Evolutionary conservation across 2,113 vertebrate genomes (phyloP).

Genomic region (Dolichallabes microphthalmus): DNA sequence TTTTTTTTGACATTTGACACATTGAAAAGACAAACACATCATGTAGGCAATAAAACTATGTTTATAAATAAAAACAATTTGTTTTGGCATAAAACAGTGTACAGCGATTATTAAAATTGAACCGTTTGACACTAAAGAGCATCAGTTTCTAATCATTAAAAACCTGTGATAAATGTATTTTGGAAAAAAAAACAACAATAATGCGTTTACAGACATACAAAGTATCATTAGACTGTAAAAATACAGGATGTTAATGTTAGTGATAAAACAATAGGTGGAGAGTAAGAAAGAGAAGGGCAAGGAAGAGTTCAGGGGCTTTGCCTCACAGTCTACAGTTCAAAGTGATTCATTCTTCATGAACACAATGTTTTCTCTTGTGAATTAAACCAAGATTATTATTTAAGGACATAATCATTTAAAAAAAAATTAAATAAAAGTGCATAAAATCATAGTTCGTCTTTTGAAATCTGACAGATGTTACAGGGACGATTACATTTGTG

Average conservation of each 20-base stretch:
- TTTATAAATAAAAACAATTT: slow-evolving; percentile 81
- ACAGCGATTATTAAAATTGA: slow-evolving; percentile 55
- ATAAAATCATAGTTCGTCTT: background rate
- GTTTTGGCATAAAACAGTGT: slow-evolving; percentile 69
- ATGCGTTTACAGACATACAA: slow-evolving; percentile 48
- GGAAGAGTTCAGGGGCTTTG: background rate
- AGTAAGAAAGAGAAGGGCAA: slow-evolving; percentile 37
- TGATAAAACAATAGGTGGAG: slow-evolving; percentile 36
- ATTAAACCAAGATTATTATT: slow-evolving; percentile 5
- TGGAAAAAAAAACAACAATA: slow-evolving; percentile 21
- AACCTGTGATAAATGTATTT: slow-evolving; percentile 55
- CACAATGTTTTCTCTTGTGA: background rate
- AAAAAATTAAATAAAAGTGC: background rate
- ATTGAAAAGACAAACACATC: slow-evolving; percentile 19
- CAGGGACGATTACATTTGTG: background rate
- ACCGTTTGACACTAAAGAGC: slow-evolving; percentile 53
- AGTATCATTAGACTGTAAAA: slow-evolving; percentile 45
- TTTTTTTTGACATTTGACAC: background rate
- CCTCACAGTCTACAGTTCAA: background rate
- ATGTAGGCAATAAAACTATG: slow-evolving; percentile 76
- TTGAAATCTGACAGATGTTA: background rate
- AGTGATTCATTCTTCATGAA: background rate
- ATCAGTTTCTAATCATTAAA: slow-evolving; percentile 55
- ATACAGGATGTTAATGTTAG: slow-evolving; percentile 54
- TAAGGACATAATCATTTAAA: too few relatives aligned